Percentiles rank a stretch among this genome's conserved stretches.
These are phyloP conservation scores for Phyllotis vaccarum DNA, from an alignment of 2,797 vertebrate species.

Conservation along the genomic window DNA sequence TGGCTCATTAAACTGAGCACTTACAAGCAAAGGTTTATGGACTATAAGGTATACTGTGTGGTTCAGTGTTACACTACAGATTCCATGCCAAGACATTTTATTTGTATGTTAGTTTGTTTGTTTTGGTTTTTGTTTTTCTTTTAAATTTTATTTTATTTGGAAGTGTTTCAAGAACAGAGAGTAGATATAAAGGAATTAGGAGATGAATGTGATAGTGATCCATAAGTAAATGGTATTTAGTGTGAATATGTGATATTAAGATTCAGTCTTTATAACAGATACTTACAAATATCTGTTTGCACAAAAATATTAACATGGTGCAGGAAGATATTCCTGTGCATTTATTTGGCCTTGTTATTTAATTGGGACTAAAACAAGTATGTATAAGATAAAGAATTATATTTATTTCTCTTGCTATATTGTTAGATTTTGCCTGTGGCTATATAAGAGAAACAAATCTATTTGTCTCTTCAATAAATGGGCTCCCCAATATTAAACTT, in stretches of 20 bases:
- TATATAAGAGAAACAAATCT: not conserved
- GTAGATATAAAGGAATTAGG: not conserved
- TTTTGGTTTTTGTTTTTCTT: not conserved
- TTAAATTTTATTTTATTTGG: not conserved
- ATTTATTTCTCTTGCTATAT: not conserved
- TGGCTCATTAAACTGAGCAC: not conserved
- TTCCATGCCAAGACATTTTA: not conserved
- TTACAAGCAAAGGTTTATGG: not conserved
- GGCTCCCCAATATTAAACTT: not conserved
- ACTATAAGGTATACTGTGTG: not conserved
- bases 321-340: not conserved
- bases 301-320: not conserved
- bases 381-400: not conserved
- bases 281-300: not conserved
- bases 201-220: not conserved
- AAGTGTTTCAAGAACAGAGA: not conserved
- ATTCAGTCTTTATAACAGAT: not conserved
- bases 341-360: conserved; percentile 15
- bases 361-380: not conserved
- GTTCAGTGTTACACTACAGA: not conserved
- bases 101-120: not conserved
- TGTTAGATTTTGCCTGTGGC: not conserved
- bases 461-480: conserved; percentile 42
- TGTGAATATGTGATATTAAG: not conserved
- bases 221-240: conserved; percentile 20